phyloP scores from a whole-genome alignment of 1,140 invertebrate species.

The Diabrotica undecimpunctata region DNA sequence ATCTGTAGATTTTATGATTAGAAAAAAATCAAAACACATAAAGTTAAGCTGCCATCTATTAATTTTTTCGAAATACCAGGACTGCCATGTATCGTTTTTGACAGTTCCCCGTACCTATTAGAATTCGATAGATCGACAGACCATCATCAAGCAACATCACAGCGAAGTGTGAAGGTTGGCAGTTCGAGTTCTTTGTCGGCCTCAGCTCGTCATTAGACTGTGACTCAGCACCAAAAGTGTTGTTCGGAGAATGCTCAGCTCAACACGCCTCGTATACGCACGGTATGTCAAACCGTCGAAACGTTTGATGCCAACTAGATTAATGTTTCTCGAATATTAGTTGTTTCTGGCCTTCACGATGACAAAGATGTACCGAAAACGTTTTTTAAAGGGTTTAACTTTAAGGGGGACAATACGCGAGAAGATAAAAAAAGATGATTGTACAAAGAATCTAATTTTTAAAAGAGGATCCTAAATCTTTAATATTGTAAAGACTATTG shows the following conservation, averaged over 20 bases:
- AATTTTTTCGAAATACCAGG: background rate
- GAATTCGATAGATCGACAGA: background rate
- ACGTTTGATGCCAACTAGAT: slow-evolving; percentile 45
- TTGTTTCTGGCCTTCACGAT: slow-evolving; percentile 28
- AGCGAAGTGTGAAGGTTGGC: slow-evolving; percentile 16
- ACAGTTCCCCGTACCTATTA: background rate
- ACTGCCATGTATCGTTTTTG: background rate
- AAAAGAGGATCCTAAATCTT: too few relatives aligned
- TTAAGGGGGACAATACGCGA: background rate
- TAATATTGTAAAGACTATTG: too few relatives aligned
- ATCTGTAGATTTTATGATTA: too few relatives aligned
- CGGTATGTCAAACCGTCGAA: slow-evolving; percentile 42
- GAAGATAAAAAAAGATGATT: too few relatives aligned
- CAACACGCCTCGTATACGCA: slow-evolving; percentile 23
- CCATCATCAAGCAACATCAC: background rate
- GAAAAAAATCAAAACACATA: too few relatives aligned
- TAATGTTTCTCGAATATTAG: slow-evolving; percentile 45
- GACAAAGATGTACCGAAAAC: background rate
- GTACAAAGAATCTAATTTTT: too few relatives aligned
- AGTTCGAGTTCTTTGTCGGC: slow-evolving; percentile 38
- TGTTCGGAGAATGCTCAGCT: slow-evolving; percentile 18
- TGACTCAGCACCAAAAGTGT: slow-evolving; percentile 39
- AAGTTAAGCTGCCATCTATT: background rate
- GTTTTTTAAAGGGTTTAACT: background rate
- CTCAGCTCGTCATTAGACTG: slow-evolving; percentile 39